Conservation (phyloP, 2,888 invertebrate species). For the Spatulosminthurus flaviceps region DNA sequence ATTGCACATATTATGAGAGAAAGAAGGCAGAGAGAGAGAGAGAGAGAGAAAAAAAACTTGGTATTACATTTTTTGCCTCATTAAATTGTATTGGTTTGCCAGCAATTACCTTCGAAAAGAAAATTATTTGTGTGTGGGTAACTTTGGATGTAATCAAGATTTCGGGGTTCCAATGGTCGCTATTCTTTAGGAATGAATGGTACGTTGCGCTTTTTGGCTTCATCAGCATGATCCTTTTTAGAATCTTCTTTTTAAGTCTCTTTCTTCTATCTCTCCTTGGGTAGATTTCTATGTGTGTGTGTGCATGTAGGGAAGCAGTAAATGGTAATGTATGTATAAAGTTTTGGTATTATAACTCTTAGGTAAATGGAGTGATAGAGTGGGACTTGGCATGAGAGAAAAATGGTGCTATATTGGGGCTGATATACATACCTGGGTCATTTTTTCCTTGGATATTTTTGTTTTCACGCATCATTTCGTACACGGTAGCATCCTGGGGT, state of each 20-base stretch:
- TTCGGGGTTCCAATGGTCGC: conserved; percentile 7
- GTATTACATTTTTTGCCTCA: conserved; percentile 33
- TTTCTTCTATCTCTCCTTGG: neutral
- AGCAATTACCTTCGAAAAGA: conserved; percentile 36
- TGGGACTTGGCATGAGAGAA: neutral
- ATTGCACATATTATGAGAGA: too few species aligned
- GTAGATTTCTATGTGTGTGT: neutral
- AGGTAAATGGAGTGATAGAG: neutral
- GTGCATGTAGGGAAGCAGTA: conserved; percentile 9
- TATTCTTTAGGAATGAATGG: neutral
- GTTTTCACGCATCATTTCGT: conserved; percentile 63
- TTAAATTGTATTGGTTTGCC: conserved; percentile 33
- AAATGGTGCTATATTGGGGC: neutral
- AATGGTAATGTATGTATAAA: neutral
- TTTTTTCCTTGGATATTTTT: conserved; percentile 45
- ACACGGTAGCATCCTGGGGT: conserved; percentile 62
- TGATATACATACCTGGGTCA: conserved; percentile 31
- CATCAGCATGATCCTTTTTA: conserved; percentile 5
- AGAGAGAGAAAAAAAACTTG: too few species aligned
- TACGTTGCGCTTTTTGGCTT: conserved; percentile 22
- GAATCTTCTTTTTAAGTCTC: neutral
- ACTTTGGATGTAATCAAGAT: conserved; percentile 24
- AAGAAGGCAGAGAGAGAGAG: too few species aligned
- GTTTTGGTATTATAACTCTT: too few species aligned
- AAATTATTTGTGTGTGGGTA: conserved; percentile 33